A percentile compares a stretch with the other conserved stretches of the same genome.
Conservation (phyloP, 2,797 vertebrate species). For the Macroramphosus scolopax region DNA sequence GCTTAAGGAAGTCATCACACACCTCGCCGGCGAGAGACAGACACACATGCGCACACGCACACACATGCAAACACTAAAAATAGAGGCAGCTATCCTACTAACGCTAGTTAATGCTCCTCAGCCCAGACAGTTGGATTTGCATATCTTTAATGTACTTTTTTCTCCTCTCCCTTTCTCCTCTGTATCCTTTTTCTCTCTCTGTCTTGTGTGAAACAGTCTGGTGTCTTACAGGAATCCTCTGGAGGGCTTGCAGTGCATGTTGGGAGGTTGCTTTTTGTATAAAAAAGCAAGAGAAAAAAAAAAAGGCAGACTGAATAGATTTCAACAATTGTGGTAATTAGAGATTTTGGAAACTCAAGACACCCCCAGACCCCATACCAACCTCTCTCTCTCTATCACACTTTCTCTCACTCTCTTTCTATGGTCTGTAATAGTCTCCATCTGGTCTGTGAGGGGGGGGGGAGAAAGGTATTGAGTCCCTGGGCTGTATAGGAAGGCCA, state of each 20-base stretch:
- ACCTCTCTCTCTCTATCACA: conserved; percentile 22
- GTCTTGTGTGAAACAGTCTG: conserved; percentile 61
- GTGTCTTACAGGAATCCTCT: conserved; percentile 64
- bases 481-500: conserved; percentile 67
- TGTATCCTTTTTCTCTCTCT: conserved; percentile 31
- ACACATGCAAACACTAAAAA: conserved; percentile 66
- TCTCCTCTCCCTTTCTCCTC: conserved; percentile 17
- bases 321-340: conserved; percentile 74
- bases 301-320: conserved; percentile 68
- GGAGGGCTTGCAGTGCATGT: conserved; percentile 56
- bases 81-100: conserved; percentile 71
- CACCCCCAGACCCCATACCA: conserved; percentile 32
- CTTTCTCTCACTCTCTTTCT: conserved; percentile 47
- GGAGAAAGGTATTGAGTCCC: conserved; percentile 63
- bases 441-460: conserved; percentile 56
- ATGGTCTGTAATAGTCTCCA: conserved; percentile 69
- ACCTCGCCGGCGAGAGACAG: conserved; percentile 62
- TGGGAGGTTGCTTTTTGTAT: conserved; percentile 58
- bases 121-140: conserved; percentile 77
- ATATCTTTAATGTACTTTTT: conserved; percentile 75
- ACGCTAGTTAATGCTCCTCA: conserved; percentile 73
- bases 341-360: conserved; percentile 73
- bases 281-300: conserved; percentile 55
- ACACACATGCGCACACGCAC: conserved; percentile 21
- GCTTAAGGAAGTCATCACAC: conserved; percentile 81